Conservation (phyloP, 2,113 vertebrate genomes). For the Catharus bicknelli region DNA sequence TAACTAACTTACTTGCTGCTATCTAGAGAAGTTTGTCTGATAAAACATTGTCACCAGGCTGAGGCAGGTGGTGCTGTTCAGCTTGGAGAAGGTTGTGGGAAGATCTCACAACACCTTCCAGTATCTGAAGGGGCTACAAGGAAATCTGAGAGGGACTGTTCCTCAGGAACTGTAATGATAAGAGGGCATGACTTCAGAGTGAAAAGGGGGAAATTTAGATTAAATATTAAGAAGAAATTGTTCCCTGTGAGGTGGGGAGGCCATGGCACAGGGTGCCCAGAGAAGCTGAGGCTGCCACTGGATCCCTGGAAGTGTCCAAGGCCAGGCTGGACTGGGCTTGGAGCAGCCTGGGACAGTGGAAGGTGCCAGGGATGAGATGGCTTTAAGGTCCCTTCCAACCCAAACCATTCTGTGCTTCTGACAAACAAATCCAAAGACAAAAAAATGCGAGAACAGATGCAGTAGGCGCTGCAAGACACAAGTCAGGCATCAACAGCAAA, state of each 20-base stretch:
- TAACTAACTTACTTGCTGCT: neutral
- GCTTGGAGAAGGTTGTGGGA: neutral
- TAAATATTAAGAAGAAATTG: neutral
- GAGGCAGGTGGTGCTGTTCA: neutral
- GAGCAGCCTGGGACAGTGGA: neutral
- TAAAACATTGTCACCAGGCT: neutral
- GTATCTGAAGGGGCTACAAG: neutral
- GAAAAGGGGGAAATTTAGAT: neutral
- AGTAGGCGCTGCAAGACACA: too few relatives aligned
- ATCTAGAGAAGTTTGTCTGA: neutral
- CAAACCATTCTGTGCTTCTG: too few relatives aligned
- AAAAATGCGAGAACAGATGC: too few relatives aligned
- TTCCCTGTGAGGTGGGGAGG: neutral
- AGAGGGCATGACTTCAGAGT: neutral
- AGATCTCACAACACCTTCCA: neutral
- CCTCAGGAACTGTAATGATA: neutral
- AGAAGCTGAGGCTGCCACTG: neutral
- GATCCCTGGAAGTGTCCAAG: neutral
- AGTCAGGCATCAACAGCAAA: too few relatives aligned
- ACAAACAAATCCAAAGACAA: too few relatives aligned
- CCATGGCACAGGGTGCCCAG: neutral
- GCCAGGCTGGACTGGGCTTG: rapidly evolving
- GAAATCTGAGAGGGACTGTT: neutral
- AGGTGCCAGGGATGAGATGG: neutral
- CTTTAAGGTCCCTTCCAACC: neutral